These are phyloP conservation scores for Apogon talboti DNA, from an alignment of 2,797 vertebrate genomes.

Conservation along the genomic window DNA sequence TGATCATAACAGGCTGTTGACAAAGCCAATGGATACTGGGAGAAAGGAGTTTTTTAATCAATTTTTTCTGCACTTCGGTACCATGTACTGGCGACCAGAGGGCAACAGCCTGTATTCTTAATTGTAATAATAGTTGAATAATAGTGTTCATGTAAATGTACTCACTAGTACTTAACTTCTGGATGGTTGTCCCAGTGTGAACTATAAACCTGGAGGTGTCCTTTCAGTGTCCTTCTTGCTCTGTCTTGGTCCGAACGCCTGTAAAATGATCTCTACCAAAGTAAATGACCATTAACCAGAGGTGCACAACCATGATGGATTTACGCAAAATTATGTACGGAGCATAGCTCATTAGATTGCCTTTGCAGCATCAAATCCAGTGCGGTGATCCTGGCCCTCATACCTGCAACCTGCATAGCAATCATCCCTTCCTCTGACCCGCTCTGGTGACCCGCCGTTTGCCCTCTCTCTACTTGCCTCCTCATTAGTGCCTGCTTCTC, in stretches of 20 bases:
- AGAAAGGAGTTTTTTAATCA: too few relatives aligned
- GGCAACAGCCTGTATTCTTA: too few relatives aligned
- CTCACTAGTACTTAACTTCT: too few relatives aligned
- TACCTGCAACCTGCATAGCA: slow-evolving; percentile 76
- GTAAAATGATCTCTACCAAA: slow-evolving; percentile 29
- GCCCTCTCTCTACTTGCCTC: slow-evolving; percentile 62
- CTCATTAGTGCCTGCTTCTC: slow-evolving; percentile 76
- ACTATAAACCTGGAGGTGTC: not conserved
- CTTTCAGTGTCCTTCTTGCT: slow-evolving; percentile 8
- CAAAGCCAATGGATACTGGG: too few relatives aligned
- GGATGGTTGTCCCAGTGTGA: too few relatives aligned
- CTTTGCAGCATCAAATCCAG: slow-evolving; percentile 63
- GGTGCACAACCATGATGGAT: slow-evolving; percentile 29
- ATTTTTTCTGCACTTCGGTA: too few relatives aligned
- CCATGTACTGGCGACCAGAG: too few relatives aligned
- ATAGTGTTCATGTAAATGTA: too few relatives aligned
- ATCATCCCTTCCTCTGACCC: slow-evolving; percentile 68
- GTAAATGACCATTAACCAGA: slow-evolving; percentile 46
- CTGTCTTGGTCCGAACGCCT: not conserved
- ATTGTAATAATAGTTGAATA: too few relatives aligned
- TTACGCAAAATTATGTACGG: slow-evolving; percentile 55
- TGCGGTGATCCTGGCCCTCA: slow-evolving; percentile 54
- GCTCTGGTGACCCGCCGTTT: slow-evolving; percentile 55
- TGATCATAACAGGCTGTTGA: too few relatives aligned
- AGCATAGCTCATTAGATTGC: slow-evolving; percentile 69